Evolutionary conservation across 2,113 vertebrate genomes (phyloP), one percentile per base, ranked within the genome.

Genomic region (Pachycephala philippinensis): DNA sequence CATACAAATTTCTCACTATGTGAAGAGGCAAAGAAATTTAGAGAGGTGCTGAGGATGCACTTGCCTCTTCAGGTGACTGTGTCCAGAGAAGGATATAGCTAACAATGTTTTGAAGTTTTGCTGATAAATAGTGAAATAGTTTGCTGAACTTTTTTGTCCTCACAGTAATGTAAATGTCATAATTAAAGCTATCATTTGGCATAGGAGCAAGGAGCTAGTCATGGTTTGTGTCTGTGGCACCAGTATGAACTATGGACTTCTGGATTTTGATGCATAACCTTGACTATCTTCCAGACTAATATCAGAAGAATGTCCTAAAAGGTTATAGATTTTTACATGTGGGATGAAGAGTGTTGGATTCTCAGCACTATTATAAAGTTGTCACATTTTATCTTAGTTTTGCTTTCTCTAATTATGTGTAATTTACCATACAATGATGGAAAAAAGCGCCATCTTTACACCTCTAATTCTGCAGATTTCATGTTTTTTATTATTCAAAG

Each of bases 261-360:
- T 44, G 87, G n/a, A 87, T 68, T 95, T 93, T 24, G 21, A 81
- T 96, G 75, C 40, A 80, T 75, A 91, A 93, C 93, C 80, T 86
- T 94, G 79, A 93, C 56, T 95, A 5, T 95, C 35, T 97, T 61
- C 63, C 79, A 95, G 52, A 61, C 14, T 85, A 92, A 93, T 92
- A 89, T 81, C 42, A 97, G 61, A 68, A 87, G 66, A 72, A 92
- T 84, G 54, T 77, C 66, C 80, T 86, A 56, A 65, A 60, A 83
- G 40, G 65, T 54, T 63, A 63, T 45, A 90, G 47, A 74, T 86
- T 54, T 94, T 95, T 95, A 35, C 54, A 54, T 92, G 68, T 84
- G 30, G 91, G 81, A 93, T 86, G 66, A 39, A 35, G 21, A 61
- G n/a, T 87, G 47, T 70, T 89, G 85, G 61, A 80, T 95, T 93